phyloP scores from a whole-genome alignment of 2,113 vertebrate genomes.

The Edolisoma coerulescens region DNA sequence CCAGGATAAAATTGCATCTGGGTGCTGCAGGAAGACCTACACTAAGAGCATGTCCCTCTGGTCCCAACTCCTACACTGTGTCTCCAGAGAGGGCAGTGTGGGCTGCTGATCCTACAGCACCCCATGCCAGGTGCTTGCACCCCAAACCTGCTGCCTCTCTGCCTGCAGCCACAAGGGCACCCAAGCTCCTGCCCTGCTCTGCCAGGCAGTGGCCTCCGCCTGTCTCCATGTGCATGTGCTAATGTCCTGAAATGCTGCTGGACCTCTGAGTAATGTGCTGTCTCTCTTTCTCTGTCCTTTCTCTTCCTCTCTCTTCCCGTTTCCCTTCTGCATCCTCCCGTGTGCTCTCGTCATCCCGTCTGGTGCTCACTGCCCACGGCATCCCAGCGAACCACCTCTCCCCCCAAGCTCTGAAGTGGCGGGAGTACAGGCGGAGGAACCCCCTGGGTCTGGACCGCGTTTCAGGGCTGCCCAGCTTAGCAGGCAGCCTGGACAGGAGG shows the following conservation, averaged over 20 bases:
- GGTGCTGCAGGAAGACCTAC: background rate
- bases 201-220: background rate
- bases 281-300: conserved; percentile 12
- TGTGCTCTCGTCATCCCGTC: background rate
- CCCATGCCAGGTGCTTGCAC: background rate
- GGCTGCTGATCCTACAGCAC: background rate
- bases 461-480: conserved; percentile 54
- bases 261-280: background rate
- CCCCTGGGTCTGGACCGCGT: conserved; percentile 84
- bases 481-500: conserved; percentile 73
- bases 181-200: background rate
- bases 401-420: conserved; percentile 95
- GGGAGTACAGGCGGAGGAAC: conserved; percentile 92
- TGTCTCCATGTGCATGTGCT: background rate
- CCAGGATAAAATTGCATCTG: background rate
- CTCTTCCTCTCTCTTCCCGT: background rate
- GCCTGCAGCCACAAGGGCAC: background rate
- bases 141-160: background rate
- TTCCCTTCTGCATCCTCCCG: background rate
- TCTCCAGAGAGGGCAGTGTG: background rate
- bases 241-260: background rate
- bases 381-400: conserved; percentile 90
- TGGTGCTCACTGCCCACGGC: background rate
- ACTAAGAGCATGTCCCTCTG: background rate
- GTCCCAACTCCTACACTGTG: background rate